Conservation (phyloP, 2,113 vertebrate genomes). For the Neodon shergylaensis region DNA sequence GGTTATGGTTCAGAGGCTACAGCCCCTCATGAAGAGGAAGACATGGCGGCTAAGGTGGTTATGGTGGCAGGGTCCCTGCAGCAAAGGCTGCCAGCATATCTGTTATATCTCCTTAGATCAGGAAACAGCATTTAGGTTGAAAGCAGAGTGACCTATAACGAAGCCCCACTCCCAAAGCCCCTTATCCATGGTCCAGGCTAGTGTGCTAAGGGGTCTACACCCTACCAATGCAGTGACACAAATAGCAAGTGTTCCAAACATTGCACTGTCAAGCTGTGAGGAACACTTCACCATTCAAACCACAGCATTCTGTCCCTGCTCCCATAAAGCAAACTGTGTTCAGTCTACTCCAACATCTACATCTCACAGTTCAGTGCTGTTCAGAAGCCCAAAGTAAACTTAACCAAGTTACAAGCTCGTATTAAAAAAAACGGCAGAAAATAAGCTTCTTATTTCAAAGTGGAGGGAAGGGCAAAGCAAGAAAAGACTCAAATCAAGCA, state of each 20-base stretch:
- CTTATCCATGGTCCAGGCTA: neutral
- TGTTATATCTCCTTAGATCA: neutral
- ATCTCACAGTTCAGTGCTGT: neutral
- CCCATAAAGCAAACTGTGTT: neutral
- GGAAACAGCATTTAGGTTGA: neutral
- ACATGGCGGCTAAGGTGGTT: neutral
- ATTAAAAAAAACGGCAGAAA: neutral
- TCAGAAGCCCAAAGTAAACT: neutral
- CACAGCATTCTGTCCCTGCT: neutral
- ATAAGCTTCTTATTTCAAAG: neutral
- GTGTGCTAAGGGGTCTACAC: neutral
- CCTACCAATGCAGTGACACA: neutral
- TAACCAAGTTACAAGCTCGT: neutral
- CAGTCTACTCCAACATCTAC: neutral
- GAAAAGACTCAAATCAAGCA: neutral
- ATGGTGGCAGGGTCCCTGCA: neutral
- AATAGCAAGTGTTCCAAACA: neutral
- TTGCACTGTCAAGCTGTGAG: neutral
- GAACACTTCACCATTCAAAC: neutral
- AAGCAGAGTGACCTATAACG: neutral
- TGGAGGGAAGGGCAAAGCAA: neutral
- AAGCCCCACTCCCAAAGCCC: neutral
- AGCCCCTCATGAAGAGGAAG: neutral
- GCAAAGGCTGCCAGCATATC: neutral
- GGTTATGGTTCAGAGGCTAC: neutral